Evolutionary conservation across 2,113 vertebrate species (phyloP).

Genomic region (Pachyramphus minor): DNA sequence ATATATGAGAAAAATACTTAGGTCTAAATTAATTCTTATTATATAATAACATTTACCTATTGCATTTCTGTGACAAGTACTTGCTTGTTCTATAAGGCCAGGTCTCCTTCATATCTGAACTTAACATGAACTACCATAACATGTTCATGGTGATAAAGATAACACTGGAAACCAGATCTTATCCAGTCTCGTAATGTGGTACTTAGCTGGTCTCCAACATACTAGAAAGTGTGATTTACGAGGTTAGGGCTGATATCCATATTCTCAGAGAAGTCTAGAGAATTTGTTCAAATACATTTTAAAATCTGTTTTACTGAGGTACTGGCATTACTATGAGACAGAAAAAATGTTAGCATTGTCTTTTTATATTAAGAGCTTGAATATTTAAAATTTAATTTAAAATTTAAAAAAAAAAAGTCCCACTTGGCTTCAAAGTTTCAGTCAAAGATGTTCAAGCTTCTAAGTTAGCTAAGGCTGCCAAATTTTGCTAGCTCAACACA

Average conservation of each 20-base stretch:
- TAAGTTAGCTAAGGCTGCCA: not conserved
- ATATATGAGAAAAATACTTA: not conserved
- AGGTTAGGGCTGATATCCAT: not conserved
- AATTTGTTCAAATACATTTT: not conserved
- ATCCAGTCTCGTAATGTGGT: not conserved
- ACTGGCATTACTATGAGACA: not conserved
- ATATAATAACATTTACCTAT: not conserved
- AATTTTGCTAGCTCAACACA: not conserved
- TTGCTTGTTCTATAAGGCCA: not conserved
- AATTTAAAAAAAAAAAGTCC: not conserved
- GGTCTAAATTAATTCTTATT: not conserved
- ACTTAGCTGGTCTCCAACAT: not conserved
- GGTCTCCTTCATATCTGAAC: not conserved
- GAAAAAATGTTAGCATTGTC: not conserved
- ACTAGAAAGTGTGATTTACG: not conserved
- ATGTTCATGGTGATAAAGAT: not conserved
- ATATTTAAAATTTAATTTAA: not conserved
- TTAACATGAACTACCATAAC: not conserved
- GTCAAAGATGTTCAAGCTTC: not conserved
- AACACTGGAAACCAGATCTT: not conserved
- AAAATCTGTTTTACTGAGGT: not conserved
- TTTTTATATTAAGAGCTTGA: not conserved
- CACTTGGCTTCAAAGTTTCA: not conserved
- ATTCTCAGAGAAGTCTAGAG: not conserved
- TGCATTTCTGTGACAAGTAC: not conserved